Evolutionary conservation across 1,140 invertebrate species (phyloP).

Genomic region (Lordiphosa mommai): DNA sequence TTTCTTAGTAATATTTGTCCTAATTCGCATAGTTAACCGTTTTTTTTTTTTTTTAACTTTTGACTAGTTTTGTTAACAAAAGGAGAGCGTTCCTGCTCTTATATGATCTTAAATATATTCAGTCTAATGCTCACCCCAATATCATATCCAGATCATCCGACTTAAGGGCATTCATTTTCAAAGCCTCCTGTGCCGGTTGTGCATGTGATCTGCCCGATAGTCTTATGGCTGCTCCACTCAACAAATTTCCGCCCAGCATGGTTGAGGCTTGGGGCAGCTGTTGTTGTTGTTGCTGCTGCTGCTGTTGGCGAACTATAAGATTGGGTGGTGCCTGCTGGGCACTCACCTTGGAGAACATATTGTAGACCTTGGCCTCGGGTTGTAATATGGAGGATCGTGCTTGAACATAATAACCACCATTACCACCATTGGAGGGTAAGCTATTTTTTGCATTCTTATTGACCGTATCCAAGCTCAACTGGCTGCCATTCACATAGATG

Average conservation of each 20-base stretch:
- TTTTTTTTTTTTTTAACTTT: no score
- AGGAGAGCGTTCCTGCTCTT: no score
- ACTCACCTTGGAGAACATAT: slow-evolving; percentile 72
- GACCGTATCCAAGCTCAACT: slow-evolving; percentile 54
- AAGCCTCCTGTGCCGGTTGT: slow-evolving; percentile 8
- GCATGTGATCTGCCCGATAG: slow-evolving; percentile 46
- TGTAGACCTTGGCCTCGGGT: slow-evolving; percentile 67
- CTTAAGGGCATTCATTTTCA: slow-evolving; percentile 40
- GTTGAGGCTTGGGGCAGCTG: slow-evolving; percentile 13
- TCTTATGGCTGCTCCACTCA: slow-evolving; percentile 33
- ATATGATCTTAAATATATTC: no score
- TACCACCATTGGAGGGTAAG: slow-evolving; percentile 17
- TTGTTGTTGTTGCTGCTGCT: slow-evolving; percentile 33
- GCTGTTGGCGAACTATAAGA: slow-evolving; percentile 55
- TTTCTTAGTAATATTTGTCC: no score
- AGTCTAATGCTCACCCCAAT: slow-evolving; percentile 82
- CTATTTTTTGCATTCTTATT: slow-evolving; percentile 63
- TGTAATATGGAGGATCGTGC: slow-evolving; percentile 45
- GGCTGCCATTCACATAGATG: slow-evolving; percentile 69
- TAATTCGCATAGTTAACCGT: no score
- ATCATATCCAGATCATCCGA: slow-evolving; percentile 83
- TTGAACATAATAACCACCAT: slow-evolving; percentile 65
- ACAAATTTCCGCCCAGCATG: slow-evolving; percentile 5
- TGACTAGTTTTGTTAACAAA: no score
- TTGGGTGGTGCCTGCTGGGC: slow-evolving; percentile 45